phyloP scores from a whole-genome alignment of 2,888 invertebrate genomes.

The Lithophane leautieri region DNA sequence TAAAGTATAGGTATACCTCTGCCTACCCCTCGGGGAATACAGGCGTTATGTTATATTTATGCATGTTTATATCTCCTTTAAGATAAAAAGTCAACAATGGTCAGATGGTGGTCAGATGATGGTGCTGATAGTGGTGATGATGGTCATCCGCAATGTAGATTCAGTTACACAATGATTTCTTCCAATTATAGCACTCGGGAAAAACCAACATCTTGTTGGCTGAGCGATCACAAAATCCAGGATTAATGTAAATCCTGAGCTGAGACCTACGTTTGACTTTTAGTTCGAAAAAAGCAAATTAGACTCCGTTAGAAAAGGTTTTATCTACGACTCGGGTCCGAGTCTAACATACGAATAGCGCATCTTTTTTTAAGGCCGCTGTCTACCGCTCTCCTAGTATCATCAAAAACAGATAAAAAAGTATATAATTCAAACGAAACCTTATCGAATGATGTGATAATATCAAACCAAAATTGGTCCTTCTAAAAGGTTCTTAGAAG shows the following conservation, averaged over 20 bases:
- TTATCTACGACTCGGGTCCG: neutral
- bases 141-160: neutral
- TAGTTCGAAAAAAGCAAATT: neutral
- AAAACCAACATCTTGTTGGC: slow-evolving; percentile 8
- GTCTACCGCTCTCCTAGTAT: slow-evolving; percentile 1
- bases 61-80: too few species aligned
- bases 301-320: slow-evolving; percentile 14
- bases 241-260: slow-evolving; percentile 29
- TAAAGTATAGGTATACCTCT: too few species aligned
- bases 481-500: slow-evolving; percentile 4
- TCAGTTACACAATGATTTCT: neutral
- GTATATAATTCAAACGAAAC: slow-evolving; percentile 1
- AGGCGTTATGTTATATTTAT: too few species aligned
- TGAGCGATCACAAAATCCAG: slow-evolving; percentile 13
- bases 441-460: neutral
- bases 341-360: slow-evolving; percentile 6
- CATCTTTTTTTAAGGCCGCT: too few species aligned
- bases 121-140: too few species aligned
- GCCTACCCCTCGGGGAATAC: too few species aligned
- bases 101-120: too few species aligned
- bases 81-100: too few species aligned
- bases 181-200: neutral
- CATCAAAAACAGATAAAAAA: neutral
- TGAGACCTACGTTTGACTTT: slow-evolving; percentile 11
- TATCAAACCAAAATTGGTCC: neutral